These are phyloP conservation scores for Etheostoma spectabile DNA, from an alignment of 2,113 vertebrate species.

Conservation along the genomic window DNA sequence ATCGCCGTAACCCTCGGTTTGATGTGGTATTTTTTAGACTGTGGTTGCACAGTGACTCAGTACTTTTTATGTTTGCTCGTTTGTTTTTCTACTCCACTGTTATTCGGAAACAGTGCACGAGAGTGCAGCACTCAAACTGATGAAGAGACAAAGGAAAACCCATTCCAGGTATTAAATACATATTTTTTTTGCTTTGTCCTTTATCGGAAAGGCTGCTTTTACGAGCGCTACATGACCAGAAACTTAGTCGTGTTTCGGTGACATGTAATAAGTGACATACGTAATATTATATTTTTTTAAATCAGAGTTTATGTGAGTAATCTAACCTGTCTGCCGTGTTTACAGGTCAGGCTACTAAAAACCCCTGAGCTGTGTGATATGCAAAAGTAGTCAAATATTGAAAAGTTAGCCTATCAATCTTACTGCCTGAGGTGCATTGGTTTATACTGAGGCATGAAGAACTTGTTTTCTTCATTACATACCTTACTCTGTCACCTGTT, in stretches of 20 bases:
- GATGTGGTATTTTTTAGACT: conserved; percentile 76
- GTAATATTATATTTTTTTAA: neutral
- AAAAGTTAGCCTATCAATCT: neutral
- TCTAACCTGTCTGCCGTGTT: neutral
- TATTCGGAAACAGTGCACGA: conserved; percentile 4
- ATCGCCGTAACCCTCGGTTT: conserved; percentile 65
- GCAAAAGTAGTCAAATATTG: neutral
- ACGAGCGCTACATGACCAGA: neutral
- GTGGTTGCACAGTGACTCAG: conserved; percentile 47
- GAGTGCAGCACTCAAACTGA: conserved; percentile 79
- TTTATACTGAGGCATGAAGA: neutral
- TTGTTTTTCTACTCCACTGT: conserved; percentile 40
- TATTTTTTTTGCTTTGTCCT: neutral
- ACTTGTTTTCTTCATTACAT: conserved; percentile 18
- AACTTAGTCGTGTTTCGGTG: neutral
- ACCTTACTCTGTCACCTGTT: neutral
- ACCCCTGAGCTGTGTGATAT: neutral
- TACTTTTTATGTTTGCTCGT: conserved; percentile 58
- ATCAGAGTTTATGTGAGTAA: neutral
- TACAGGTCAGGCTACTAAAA: too few species aligned
- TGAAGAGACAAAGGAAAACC: conserved; percentile 26
- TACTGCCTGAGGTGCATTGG: conserved; percentile 15
- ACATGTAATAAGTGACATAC: neutral
- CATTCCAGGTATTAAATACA: conserved; percentile 54
- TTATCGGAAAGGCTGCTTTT: neutral